phyloP scores from a whole-genome alignment of 2,888 invertebrate genomes.

The Sesia apiformis region DNA sequence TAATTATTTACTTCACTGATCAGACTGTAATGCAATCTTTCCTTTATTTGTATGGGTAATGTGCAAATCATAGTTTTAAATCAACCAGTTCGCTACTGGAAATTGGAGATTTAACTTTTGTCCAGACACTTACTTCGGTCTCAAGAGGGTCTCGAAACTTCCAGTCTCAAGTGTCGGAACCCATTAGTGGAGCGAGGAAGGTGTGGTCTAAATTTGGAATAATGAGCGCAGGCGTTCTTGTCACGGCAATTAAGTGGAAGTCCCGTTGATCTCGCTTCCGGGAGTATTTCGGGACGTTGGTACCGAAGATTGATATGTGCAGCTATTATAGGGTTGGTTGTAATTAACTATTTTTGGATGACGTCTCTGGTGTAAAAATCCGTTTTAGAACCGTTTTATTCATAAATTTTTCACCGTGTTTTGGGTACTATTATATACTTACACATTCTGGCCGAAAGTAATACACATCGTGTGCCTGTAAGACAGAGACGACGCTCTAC shows the following conservation, averaged over 20 bases:
- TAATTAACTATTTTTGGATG: no score
- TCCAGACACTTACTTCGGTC: not conserved
- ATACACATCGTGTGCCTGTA: no score
- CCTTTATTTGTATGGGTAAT: no score
- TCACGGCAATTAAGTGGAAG: conserved; percentile 47
- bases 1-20: no score
- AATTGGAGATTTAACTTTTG: not conserved
- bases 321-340: conserved; percentile 6
- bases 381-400: no score
- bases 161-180: conserved; percentile 14
- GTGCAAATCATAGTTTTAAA: no score
- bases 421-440: no score
- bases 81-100: not conserved
- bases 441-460: no score
- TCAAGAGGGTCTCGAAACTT: conserved; percentile 6
- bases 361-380: no score
- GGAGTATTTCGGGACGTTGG: conserved; percentile 33
- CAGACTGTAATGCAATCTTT: no score
- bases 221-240: conserved; percentile 37
- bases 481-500: no score
- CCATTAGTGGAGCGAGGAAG: conserved; percentile 22
- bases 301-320: conserved; percentile 33
- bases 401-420: no score
- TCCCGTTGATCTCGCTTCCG: conserved; percentile 36
- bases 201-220: conserved; percentile 46